Evolutionary conservation across 2,888 invertebrate genomes (phyloP).

Genomic region (Phanerotoma sp.): DNA sequence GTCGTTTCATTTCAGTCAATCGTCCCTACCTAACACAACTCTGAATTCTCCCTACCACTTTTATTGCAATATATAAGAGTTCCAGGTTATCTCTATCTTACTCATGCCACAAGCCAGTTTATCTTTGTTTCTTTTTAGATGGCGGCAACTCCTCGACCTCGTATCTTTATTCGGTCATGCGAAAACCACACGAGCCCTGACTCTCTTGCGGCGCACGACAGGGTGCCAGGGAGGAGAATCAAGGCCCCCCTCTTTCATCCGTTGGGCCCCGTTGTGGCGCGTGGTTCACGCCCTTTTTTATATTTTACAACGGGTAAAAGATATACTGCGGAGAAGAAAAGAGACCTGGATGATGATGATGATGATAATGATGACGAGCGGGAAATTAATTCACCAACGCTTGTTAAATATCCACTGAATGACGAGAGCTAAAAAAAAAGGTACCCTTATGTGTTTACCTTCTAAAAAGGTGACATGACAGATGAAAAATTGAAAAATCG

Average conservation of each 20-base stretch:
- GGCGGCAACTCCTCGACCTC: conserved; percentile 38
- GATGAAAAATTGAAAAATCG: not conserved
- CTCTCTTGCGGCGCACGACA: conserved; percentile 32
- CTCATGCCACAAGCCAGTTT: conserved; percentile 15
- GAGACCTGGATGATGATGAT: conserved; percentile 14
- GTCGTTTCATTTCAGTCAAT: conserved; percentile 31
- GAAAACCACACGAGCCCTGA: conserved; percentile 32
- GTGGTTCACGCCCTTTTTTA: conserved; percentile 11
- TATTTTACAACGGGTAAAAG: conserved; percentile 1
- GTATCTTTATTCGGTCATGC: conserved; percentile 45
- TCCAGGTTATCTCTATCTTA: conserved; percentile 25
- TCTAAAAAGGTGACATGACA: not conserved
- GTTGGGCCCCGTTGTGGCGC: not conserved
- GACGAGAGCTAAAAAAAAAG: not conserved
- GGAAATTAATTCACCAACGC: conserved; percentile 4
- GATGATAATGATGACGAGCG: no score
- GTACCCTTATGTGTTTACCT: not conserved
- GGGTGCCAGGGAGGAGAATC: conserved; percentile 31
- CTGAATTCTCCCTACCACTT: not conserved
- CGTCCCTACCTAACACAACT: conserved; percentile 23
- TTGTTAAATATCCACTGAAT: not conserved
- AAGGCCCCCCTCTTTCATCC: conserved; percentile 3
- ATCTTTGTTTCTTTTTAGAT: conserved; percentile 23
- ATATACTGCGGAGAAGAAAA: not conserved
- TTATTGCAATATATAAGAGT: not conserved